phyloP scores from a whole-genome alignment of 2,888 invertebrate species.

The Plagodis dolabraria region DNA sequence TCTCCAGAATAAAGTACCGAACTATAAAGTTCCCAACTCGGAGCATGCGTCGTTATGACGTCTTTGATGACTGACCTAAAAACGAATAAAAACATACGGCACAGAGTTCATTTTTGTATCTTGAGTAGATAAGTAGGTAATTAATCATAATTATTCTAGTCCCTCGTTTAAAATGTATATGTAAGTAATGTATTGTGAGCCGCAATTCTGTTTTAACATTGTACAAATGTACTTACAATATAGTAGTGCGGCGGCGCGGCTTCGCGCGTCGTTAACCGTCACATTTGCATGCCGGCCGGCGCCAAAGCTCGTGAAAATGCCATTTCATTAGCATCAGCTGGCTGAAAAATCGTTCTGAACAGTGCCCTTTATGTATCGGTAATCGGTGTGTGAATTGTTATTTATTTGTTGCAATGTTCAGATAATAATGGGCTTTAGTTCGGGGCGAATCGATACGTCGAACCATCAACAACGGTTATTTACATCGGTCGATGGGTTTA shows the following conservation, averaged over 20 bases:
- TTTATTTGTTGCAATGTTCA: conserved; percentile 28
- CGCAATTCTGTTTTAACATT: neutral
- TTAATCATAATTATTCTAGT: no score
- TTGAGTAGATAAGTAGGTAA: no score
- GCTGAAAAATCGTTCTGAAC: conserved; percentile 76
- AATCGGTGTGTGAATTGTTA: conserved; percentile 45
- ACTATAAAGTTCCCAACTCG: no score
- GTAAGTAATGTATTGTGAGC: neutral
- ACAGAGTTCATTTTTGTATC: no score
- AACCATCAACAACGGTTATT: no score
- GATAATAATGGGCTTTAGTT: conserved; percentile 23
- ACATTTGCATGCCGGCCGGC: conserved; percentile 79
- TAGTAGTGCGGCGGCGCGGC: conserved; percentile 63
- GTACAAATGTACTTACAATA: conserved; percentile 33
- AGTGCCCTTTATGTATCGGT: conserved; percentile 41
- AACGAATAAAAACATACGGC: no score
- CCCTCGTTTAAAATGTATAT: no score
- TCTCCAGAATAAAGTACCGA: no score
- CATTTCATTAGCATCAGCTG: conserved; percentile 81
- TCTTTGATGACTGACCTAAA: no score
- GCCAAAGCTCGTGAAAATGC: conserved; percentile 83
- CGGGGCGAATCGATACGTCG: neutral
- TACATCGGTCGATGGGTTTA: neutral
- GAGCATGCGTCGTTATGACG: no score
- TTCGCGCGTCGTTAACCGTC: conserved; percentile 77